These are phyloP conservation scores for Baronia brevicornis DNA, from an alignment of 2,888 invertebrate genomes.

Conservation along the genomic window DNA sequence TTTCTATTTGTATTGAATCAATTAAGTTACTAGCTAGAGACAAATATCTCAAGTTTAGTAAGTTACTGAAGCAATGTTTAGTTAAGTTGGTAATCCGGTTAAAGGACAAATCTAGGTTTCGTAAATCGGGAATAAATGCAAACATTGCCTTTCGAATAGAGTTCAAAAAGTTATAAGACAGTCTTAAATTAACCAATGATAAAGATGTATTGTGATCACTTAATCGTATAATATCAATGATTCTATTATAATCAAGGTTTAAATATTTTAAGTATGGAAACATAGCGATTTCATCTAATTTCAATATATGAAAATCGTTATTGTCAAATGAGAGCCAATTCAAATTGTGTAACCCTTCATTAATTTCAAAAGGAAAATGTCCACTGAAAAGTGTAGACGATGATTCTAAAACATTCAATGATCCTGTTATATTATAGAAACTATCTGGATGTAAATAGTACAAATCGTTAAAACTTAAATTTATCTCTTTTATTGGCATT, in stretches of 20 bases:
- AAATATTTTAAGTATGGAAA: constrained; percentile 84
- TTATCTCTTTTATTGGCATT: constrained; percentile 88
- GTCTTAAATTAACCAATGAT: constrained; percentile 84
- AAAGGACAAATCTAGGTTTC: constrained; percentile 85
- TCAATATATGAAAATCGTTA: constrained; percentile 86
- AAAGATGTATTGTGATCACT: constrained; percentile 82
- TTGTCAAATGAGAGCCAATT: constrained; percentile 92
- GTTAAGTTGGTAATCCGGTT: constrained; percentile 84
- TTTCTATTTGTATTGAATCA: constrained; percentile 80
- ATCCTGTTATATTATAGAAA: constrained; percentile 84
- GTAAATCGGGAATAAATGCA: constrained; percentile 80
- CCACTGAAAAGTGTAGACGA: constrained; percentile 90
- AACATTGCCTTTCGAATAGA: constrained; percentile 82
- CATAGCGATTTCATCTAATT: constrained; percentile 81
- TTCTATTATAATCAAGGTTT: constrained; percentile 89
- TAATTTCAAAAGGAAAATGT: constrained; percentile 83
- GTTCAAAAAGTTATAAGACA: constrained; percentile 87
- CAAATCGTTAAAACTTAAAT: constrained; percentile 93
- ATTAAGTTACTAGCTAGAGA: constrained; percentile 90
- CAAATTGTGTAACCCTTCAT: constrained; percentile 83
- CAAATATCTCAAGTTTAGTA: constrained; percentile 86
- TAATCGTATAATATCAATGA: constrained; percentile 80
- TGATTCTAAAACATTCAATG: constrained; percentile 87
- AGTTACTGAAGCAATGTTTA: constrained; percentile 83
- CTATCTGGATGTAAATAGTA: constrained; percentile 87